Evolutionary conservation across 2,113 vertebrate species (phyloP).

Genomic region (Dendrocopos noguchii): DNA sequence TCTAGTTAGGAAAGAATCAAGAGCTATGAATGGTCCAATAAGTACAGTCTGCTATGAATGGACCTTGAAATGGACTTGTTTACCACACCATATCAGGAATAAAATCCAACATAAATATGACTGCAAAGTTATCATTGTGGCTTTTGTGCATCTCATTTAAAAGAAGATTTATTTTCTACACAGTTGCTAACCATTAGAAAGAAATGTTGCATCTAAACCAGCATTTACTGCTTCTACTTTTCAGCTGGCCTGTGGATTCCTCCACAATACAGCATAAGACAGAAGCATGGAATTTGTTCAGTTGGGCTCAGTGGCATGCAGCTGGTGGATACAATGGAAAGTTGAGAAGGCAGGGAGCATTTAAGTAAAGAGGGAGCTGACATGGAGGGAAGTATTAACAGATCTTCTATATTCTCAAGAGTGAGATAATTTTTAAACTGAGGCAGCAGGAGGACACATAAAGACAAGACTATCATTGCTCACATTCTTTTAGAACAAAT

Average conservation of each 20-base stretch:
- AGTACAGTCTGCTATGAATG: background rate
- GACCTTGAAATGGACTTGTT: background rate
- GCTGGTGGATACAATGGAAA: background rate
- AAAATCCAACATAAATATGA: background rate
- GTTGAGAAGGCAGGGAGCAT: background rate
- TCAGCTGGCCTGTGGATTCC: background rate
- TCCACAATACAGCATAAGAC: background rate
- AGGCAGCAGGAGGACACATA: fast-evolving
- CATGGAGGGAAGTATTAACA: background rate
- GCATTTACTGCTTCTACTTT: background rate
- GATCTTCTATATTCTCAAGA: background rate
- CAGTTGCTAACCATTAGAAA: background rate
- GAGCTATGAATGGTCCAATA: background rate
- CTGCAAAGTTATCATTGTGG: background rate
- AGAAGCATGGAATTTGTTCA: background rate
- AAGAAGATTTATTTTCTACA: background rate
- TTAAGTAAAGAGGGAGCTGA: background rate
- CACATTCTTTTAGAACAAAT: background rate
- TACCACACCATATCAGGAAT: background rate
- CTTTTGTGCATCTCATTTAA: background rate
- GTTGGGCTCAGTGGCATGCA: background rate
- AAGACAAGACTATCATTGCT: background rate
- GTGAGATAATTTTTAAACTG: background rate
- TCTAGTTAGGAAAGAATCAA: background rate
- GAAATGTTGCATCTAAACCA: background rate